Conservation (phyloP, 2,888 invertebrate genomes). For the Agapostemon virescens region DNA sequence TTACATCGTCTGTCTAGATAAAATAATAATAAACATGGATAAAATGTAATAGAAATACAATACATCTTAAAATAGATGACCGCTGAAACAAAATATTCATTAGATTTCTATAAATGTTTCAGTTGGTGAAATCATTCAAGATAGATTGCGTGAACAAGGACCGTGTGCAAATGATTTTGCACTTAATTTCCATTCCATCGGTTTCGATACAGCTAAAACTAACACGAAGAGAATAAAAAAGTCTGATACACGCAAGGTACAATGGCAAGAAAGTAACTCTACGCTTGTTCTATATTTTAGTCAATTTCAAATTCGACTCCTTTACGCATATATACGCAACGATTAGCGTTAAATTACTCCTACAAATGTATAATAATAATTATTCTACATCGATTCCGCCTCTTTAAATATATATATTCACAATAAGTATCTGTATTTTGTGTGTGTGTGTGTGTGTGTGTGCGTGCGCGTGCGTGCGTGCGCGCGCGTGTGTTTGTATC, state of each 20-base stretch:
- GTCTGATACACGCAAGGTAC: not conserved
- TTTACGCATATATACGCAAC: conserved; percentile 37
- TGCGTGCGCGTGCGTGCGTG: too few relatives aligned
- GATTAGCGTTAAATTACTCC: conserved; percentile 21
- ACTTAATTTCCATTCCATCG: conserved; percentile 84
- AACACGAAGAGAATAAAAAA: conserved; percentile 57
- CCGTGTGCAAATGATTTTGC: conserved; percentile 82
- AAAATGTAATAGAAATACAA: not conserved
- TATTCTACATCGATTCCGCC: conserved; percentile 42
- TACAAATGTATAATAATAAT: conserved; percentile 37
- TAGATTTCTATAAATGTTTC: conserved; percentile 71
- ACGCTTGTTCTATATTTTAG: not conserved
- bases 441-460: too few relatives aligned
- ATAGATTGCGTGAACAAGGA: conserved; percentile 82
- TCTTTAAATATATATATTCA: conserved; percentile 53
- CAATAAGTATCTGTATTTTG: conserved; percentile 30
- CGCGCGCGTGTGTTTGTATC: too few relatives aligned
- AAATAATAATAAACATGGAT: not conserved
- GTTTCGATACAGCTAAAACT: conserved; percentile 81
- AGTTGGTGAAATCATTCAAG: conserved; percentile 82
- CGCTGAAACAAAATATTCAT: not conserved
- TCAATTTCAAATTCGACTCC: conserved; percentile 19
- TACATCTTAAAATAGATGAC: not conserved
- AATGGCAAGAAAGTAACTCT: conserved; percentile 9
- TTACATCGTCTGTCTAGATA: not conserved